These are phyloP conservation scores for Littorina saxatilis DNA, from an alignment of 1,140 invertebrate species.

Conservation along the genomic window DNA sequence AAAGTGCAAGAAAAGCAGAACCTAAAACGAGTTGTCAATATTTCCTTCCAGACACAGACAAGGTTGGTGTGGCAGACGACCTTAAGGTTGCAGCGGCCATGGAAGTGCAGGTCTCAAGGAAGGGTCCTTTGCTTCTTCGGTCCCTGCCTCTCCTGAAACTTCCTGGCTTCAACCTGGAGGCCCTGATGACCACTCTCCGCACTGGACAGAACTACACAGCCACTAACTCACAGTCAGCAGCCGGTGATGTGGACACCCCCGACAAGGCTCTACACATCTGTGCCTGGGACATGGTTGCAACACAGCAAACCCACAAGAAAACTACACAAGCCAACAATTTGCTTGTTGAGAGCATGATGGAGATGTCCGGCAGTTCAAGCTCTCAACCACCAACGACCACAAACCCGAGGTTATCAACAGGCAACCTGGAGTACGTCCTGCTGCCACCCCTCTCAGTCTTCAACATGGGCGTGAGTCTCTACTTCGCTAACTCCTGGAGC, in stretches of 20 bases:
- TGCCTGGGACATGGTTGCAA: slow-evolving; percentile 2
- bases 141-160: not conserved
- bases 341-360: not conserved
- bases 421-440: slow-evolving; percentile 26
- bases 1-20: too few relatives aligned
- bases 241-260: not conserved
- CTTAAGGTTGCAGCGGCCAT: not conserved
- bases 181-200: not conserved
- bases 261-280: not conserved
- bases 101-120: not conserved
- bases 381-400: not conserved
- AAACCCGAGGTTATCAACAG: not conserved
- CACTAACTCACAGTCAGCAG: not conserved
- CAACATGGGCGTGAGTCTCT: slow-evolving; percentile 46
- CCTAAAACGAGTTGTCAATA: not conserved
- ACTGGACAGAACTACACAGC: not conserved
- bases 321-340: not conserved
- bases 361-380: too few relatives aligned
- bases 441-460: slow-evolving; percentile 43
- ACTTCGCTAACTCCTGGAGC: slow-evolving; percentile 65
- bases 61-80: not conserved
- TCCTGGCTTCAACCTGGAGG: not conserved
- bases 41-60: slow-evolving; percentile 10
- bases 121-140: not conserved
- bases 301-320: not conserved